These are phyloP conservation scores for Thripadectes ignobilis DNA, from an alignment of 2,797 vertebrate species.

Conservation along the genomic window DNA sequence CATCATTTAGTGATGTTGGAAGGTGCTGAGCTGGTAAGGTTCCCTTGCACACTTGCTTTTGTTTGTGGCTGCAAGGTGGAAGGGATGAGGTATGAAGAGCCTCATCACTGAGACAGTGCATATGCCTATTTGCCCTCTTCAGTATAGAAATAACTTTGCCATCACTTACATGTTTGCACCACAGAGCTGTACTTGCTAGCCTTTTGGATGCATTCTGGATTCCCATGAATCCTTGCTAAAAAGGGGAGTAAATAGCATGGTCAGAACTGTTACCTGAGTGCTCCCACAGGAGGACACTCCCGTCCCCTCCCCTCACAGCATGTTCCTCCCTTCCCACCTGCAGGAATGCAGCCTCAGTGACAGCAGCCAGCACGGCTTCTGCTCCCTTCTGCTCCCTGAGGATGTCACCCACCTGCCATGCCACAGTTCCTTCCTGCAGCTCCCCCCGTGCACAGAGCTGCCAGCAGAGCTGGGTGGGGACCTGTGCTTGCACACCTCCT, in stretches of 20 bases:
- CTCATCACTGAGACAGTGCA: not conserved
- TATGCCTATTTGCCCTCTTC: not conserved
- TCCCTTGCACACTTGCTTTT: not conserved
- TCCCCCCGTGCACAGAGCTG: not conserved
- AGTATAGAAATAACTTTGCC: not conserved
- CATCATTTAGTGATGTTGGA: not conserved
- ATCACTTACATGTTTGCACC: not conserved
- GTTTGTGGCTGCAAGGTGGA: not conserved
- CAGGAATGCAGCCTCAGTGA: constrained; percentile 47
- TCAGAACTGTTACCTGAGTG: not conserved
- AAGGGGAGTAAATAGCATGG: not conserved
- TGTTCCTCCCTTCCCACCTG: not conserved
- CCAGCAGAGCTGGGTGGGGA: not conserved
- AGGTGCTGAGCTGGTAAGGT: not conserved
- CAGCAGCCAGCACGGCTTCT: constrained; percentile 16
- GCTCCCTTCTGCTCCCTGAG: not conserved
- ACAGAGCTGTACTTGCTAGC: not conserved
- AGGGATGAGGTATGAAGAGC: not conserved
- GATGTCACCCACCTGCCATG: not conserved
- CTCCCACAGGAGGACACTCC: not conserved
- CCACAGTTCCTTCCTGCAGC: not conserved
- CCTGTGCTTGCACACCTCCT: not conserved
- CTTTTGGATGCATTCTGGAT: not conserved
- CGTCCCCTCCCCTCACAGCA: not conserved
- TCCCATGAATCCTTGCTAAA: not conserved